Percentiles rank a stretch among this genome's conserved stretches.
These are phyloP conservation scores for Agonopterix arenella DNA, from an alignment of 2,888 invertebrate genomes.

Conservation along the genomic window DNA sequence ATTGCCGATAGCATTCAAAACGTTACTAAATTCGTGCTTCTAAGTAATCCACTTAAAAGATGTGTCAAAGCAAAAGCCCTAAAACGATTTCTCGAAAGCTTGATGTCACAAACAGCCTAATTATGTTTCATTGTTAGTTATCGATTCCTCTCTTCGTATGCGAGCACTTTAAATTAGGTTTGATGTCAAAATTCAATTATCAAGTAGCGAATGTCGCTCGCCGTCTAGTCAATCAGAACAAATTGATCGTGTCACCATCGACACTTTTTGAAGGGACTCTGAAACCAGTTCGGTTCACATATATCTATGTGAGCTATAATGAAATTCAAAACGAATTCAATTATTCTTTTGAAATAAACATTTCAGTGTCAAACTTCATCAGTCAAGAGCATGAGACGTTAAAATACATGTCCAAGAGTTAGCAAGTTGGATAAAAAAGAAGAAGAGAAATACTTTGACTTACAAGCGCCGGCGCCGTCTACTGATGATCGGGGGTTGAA, in stretches of 20 bases:
- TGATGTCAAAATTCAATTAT: constrained; percentile 52
- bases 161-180: constrained; percentile 41
- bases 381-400: background rate
- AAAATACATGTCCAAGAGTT: background rate
- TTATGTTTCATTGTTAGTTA: background rate
- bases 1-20: too few species aligned
- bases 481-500: too few species aligned
- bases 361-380: background rate
- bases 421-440: too few species aligned
- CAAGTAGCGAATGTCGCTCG: constrained; percentile 37
- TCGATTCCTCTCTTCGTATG: constrained; percentile 14
- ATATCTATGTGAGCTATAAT: too few species aligned
- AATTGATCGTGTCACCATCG: constrained; percentile 50
- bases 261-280: constrained; percentile 31
- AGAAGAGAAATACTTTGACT: too few species aligned
- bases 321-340: background rate
- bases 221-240: constrained; percentile 56
- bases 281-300: too few species aligned
- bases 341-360: background rate
- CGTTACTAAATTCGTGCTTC: too few species aligned
- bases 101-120: constrained; percentile 10
- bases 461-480: too few species aligned
- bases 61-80: too few species aligned
- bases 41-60: too few species aligned
- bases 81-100: constrained; percentile 17